Evolutionary conservation across 1,140 invertebrate species (phyloP), one percentile per base, ranked within the genome.

Genomic region (Dysdera silvatica): DNA sequence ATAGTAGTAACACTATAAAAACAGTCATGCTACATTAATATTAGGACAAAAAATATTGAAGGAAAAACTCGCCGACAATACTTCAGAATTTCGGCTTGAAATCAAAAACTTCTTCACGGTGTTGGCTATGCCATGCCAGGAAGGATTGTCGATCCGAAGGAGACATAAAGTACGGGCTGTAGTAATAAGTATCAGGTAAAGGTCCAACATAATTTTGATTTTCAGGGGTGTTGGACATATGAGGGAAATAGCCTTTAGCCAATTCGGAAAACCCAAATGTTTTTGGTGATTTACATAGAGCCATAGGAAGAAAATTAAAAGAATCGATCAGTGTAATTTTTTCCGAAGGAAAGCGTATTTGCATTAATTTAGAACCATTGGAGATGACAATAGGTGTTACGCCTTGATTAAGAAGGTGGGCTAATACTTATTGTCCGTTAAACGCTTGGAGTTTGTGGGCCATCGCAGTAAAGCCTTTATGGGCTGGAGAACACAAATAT

Each of bases 171-270:
- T n/a, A n/a, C n/a, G n/a, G n/a, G n/a, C n/a, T n/a, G n/a, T n/a
- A n/a, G n/a, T n/a, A n/a, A n/a, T n/a, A n/a, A n/a, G n/a, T n/a
- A n/a, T n/a, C n/a, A n/a, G n/a, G n/a, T n/a, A n/a, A n/a, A n/a
- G n/a, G n/a, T n/a, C n/a, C n/a, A n/a, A n/a, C n/a, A n/a, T n/a
- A n/a, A n/a, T n/a, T 66, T 49, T 58, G 47, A 23, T 66, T 63
- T 35, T 55, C 4, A 12, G 2, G 20, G 18, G 4, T 55, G 23
- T 66, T 66, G 35, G 58, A 66, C 1, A 57, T 0, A 31, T 58
- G 62, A 26, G 65, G 61, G 33, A 66, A 66, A 59, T 66, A 66
- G 8, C 61, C 63, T 55, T 66, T 66, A 26, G 65, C 57, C 32
- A 66, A 43, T 32, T 63, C 53, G 0, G 3, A 48, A 3, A 57